These are phyloP conservation scores for Nannoperca obscura DNA, from an alignment of 2,797 vertebrate genomes.

Conservation along the genomic window DNA sequence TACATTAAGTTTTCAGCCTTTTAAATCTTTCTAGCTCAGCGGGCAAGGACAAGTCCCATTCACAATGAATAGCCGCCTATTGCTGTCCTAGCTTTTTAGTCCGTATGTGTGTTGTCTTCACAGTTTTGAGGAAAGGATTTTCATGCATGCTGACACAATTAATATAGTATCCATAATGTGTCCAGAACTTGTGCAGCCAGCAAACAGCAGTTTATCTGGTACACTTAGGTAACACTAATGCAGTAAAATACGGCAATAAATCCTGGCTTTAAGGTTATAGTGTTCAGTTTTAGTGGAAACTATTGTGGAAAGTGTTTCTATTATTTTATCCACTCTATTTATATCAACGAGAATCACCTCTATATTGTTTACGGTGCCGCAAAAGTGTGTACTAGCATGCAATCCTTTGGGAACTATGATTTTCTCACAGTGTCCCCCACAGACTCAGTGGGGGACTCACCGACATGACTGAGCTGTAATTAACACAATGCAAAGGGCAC, in stretches of 20 bases:
- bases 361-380: constrained; percentile 11
- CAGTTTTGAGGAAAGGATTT: neutral
- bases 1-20: neutral
- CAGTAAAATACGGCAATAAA: neutral
- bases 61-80: neutral
- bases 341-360: neutral
- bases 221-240: neutral
- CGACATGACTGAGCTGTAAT: constrained; percentile 50
- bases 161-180: neutral
- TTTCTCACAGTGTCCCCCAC: constrained; percentile 16
- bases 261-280: neutral
- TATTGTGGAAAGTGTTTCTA: neutral
- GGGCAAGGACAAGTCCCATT: no score
- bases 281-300: neutral
- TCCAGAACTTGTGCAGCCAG: neutral
- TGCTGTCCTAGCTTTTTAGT: neutral
- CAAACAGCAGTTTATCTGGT: neutral
- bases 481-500: constrained; percentile 16
- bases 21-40: neutral
- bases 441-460: constrained; percentile 21
- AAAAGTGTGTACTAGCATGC: constrained; percentile 19
- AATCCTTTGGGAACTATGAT: constrained; percentile 25
- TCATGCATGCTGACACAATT: neutral
- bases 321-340: neutral
- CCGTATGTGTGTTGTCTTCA: neutral